A percentile compares a stretch with the other conserved stretches of the same genome.
These are phyloP conservation scores for Eilema depressum DNA, from an alignment of 2,888 invertebrate genomes.

Conservation along the genomic window DNA sequence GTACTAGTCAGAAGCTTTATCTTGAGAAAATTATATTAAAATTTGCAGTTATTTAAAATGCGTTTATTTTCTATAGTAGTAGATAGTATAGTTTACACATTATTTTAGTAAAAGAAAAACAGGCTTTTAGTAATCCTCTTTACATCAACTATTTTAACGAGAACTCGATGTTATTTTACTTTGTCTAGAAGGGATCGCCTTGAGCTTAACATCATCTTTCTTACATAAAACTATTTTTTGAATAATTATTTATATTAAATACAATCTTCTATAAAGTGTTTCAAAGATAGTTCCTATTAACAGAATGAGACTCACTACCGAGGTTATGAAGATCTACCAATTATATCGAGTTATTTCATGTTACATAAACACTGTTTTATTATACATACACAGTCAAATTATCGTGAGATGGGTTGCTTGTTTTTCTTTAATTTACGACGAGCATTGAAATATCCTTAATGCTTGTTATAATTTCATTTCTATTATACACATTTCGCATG, in stretches of 20 bases:
- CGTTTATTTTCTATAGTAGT: neutral
- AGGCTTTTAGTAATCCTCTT: no score
- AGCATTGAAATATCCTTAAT: constrained; percentile 13
- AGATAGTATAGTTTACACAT: no score
- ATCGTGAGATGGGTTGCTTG: constrained; percentile 10
- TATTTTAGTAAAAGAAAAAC: neutral
- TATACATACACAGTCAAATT: constrained; percentile 1
- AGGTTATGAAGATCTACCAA: neutral
- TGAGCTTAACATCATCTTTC: no score
- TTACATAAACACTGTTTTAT: neutral
- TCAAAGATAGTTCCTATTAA: neutral
- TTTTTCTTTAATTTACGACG: constrained; percentile 16
- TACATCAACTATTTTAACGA: no score
- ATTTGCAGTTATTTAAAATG: constrained; percentile 33
- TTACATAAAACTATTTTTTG: no score
- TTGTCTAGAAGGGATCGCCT: no score
- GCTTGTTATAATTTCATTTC: constrained; percentile 18
- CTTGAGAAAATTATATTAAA: constrained; percentile 50
- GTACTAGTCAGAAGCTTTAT: constrained; percentile 55
- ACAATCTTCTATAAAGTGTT: no score
- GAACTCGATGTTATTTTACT: no score
- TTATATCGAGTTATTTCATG: neutral
- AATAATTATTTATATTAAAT: no score
- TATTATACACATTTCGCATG: constrained; percentile 38
- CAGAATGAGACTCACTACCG: neutral